Evolutionary conservation across 2,888 invertebrate species (phyloP), one percentile per base, ranked within the genome.

Genomic region (Eupithecia dodoneata): DNA sequence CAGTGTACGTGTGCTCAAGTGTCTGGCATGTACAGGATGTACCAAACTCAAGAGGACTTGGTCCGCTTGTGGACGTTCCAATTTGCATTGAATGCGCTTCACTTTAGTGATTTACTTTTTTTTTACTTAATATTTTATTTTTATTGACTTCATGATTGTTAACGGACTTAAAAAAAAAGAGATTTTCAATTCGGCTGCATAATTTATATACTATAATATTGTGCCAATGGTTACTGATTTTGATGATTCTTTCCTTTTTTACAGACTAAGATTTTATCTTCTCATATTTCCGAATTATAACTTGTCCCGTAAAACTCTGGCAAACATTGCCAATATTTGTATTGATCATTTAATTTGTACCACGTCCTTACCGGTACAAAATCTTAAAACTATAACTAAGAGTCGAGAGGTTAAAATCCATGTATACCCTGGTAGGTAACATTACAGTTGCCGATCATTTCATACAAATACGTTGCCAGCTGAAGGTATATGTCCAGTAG

Each of bases 361-460:
- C 71, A 78, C 47, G 30, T 75, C 75, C 47, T 30, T 47, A 76
- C 69, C 71, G 44, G 67, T 55, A 74, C 74, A 74, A 73, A 76
- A 65, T 12, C 49, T 72, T 71, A 74, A 18, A 69, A 66, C 44
- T 52, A 47, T 47, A 71, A 70, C 44, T 65, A 73, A n/a, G 59
- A 42, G 78, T 78, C 76, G 72, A 76, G 9, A 66, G 74, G 75
- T 78, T 74, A 78, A 78, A 78, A 78, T 72, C 41, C 44, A 75
- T 59, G 55, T 9, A 72, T 74, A 78, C 72, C 77, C 10, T 42
- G 67, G n/a, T 42, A 65, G 69, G 73, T 73, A 75, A 67, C 65
- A 74, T 18, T 44, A 10, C 73, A 67, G 71, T 75, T 73, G 73
- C 72, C 41, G 66, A 49, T 49, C 30, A 71, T 67, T 75, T 71